Conservation (phyloP, 2,113 vertebrate genomes). For the Rhea pennata region DNA sequence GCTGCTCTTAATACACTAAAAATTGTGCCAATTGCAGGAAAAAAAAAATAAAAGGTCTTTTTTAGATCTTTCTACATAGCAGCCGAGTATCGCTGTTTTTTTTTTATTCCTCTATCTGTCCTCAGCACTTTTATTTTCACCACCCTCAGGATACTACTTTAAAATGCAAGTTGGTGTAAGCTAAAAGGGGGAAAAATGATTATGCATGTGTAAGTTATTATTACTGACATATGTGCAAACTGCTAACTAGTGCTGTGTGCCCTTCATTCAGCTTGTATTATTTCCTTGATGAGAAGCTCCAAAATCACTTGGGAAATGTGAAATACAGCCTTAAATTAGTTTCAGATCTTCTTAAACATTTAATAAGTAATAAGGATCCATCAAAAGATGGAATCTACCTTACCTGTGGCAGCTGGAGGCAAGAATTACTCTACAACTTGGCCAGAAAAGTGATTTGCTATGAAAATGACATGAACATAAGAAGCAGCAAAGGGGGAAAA, state of each 20-base stretch:
- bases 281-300: constrained; percentile 64
- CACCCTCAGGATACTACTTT: constrained; percentile 36
- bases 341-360: constrained; percentile 77
- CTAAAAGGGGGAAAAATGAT: constrained; percentile 46
- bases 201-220: constrained; percentile 61
- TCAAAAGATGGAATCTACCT: constrained; percentile 67
- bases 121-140: constrained; percentile 38
- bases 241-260: constrained; percentile 23
- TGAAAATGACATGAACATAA: constrained; percentile 24
- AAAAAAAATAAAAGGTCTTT: background rate
- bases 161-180: constrained; percentile 55
- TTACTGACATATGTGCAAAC: constrained; percentile 68
- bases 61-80: constrained; percentile 17
- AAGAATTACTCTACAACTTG: constrained; percentile 58
- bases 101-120: background rate
- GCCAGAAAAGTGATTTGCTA: constrained; percentile 29
- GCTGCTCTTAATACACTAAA: constrained; percentile 52
- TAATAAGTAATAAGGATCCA: constrained; percentile 73
- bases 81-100: background rate
- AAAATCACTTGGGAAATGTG: constrained; percentile 62
- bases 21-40: constrained; percentile 26
- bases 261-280: constrained; percentile 46
- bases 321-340: constrained; percentile 64
- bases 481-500: constrained; percentile 43
- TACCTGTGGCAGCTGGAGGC: constrained; percentile 62